These are phyloP conservation scores for Drosophila nigricruria DNA, from an alignment of 2,888 invertebrate genomes.

Conservation along the genomic window DNA sequence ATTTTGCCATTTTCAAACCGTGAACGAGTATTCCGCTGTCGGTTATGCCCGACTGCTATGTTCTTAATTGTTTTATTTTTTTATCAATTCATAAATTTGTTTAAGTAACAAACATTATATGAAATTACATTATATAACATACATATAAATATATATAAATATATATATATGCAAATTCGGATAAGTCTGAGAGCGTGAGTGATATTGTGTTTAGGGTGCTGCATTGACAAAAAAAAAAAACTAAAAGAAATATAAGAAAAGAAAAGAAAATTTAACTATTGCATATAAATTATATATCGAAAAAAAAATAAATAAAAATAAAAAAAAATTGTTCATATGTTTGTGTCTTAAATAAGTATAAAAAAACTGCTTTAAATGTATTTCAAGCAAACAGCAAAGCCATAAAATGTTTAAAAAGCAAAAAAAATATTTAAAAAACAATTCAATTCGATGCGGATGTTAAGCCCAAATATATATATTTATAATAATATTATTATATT, in stretches of 20 bases:
- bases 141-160: conserved; percentile 35
- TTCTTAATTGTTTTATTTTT: conserved; percentile 13
- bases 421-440: background rate
- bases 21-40: background rate
- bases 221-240: conserved; percentile 67
- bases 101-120: conserved; percentile 9
- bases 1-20: background rate
- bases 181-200: conserved; percentile 85
- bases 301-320: conserved; percentile 13
- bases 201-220: conserved; percentile 85
- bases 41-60: background rate
- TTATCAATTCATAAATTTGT: conserved; percentile 1
- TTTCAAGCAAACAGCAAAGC: conserved; percentile 38
- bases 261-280: conserved; percentile 40
- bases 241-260: background rate
- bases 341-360: conserved; percentile 68
- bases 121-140: conserved; percentile 26
- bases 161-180: conserved; percentile 77
- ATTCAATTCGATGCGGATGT: conserved; percentile 28
- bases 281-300: conserved; percentile 29
- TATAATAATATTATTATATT: conserved; percentile 35
- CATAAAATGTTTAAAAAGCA: conserved; percentile 25
- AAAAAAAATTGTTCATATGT: conserved; percentile 36
- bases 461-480: conserved; percentile 26
- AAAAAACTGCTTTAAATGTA: conserved; percentile 58